Conservation (phyloP, 2,113 vertebrate genomes). For the Lutjanus erythropterus region DNA sequence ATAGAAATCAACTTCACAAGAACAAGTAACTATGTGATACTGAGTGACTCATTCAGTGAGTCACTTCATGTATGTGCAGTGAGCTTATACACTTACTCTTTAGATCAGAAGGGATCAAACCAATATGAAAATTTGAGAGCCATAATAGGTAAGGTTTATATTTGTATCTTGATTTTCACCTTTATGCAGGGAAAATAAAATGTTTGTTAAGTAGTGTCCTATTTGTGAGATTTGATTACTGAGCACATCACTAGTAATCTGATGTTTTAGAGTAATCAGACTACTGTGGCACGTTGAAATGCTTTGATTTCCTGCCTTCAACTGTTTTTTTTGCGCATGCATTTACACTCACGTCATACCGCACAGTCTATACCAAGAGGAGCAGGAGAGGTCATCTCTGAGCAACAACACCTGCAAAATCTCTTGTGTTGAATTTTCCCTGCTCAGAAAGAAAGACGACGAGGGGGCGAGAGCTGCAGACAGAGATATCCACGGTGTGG, state of each 20-base stretch:
- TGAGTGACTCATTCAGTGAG: not conserved
- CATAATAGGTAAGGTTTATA: not conserved
- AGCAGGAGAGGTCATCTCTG: slow-evolving; percentile 29
- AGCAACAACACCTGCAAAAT: slow-evolving; percentile 39
- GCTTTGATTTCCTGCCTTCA: not conserved
- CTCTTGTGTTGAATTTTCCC: slow-evolving; percentile 31
- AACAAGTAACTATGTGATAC: not conserved
- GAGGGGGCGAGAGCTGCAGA: slow-evolving; percentile 32
- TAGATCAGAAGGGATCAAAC: not conserved
- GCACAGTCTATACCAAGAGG: slow-evolving; percentile 3
- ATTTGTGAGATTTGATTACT: too few species aligned
- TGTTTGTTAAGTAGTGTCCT: not conserved
- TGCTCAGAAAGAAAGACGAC: slow-evolving; percentile 47
- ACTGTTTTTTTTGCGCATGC: not conserved
- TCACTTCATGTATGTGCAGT: not conserved
- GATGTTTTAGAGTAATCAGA: not conserved
- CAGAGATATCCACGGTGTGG: slow-evolving; percentile 66
- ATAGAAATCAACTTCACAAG: not conserved
- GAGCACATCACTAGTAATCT: not conserved
- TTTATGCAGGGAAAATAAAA: slow-evolving; percentile 5
- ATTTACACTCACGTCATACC: slow-evolving; percentile 8
- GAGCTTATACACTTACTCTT: not conserved
- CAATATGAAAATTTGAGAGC: too few species aligned
- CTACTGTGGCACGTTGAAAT: not conserved
- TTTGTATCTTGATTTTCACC: not conserved